These are phyloP conservation scores for Porites divaricata DNA, from an alignment of 92 coral and sea anemone species.

Conservation along the genomic window DNA sequence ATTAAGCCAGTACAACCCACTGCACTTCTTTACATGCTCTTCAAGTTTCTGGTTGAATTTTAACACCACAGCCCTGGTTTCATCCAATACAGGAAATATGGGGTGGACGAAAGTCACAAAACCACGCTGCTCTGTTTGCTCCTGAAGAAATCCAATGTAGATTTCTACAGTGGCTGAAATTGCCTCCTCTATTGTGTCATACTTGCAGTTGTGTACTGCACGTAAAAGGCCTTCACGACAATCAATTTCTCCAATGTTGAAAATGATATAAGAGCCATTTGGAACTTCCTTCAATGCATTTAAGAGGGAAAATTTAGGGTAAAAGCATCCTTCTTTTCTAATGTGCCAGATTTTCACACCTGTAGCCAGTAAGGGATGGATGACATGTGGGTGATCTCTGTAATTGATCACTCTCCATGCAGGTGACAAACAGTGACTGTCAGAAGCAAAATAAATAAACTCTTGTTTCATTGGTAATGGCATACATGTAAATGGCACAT, in stretches of 20 bases:
- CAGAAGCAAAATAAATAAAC: slow-evolving; percentile 58
- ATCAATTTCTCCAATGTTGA: slow-evolving; percentile 66
- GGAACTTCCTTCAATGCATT: slow-evolving; percentile 44
- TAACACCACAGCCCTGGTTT: slow-evolving; percentile 39
- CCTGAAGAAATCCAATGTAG: slow-evolving; percentile 30
- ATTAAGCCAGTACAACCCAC: slow-evolving; percentile 53
- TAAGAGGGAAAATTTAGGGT: slow-evolving; percentile 53
- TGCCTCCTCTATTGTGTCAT: slow-evolving; percentile 57
- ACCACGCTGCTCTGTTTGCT: slow-evolving; percentile 13
- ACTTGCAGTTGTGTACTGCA: slow-evolving; percentile 62
- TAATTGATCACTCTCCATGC: slow-evolving; percentile 53
- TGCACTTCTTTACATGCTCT: slow-evolving; percentile 23
- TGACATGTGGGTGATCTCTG: slow-evolving; percentile 35
- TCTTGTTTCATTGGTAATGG: slow-evolving; percentile 42
- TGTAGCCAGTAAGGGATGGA: slow-evolving; percentile 55
- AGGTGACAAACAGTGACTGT: slow-evolving; percentile 62
- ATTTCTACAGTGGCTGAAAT: slow-evolving; percentile 27
- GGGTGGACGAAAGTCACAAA: slow-evolving; percentile 57
- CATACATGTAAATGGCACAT: slow-evolving; percentile 38
- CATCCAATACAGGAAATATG: slow-evolving; percentile 46
- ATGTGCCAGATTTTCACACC: slow-evolving; percentile 68
- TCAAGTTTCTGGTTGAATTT: slow-evolving; percentile 50
- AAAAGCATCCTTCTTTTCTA: slow-evolving; percentile 47
- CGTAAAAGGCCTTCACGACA: slow-evolving; percentile 56
- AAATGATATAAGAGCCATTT: slow-evolving; percentile 41